Evolutionary conservation across 30 jellyfish, hydroid and myxozoan species (phyloP), one percentile per base, ranked within the genome.

Genomic region (Sanderia malayensis): DNA sequence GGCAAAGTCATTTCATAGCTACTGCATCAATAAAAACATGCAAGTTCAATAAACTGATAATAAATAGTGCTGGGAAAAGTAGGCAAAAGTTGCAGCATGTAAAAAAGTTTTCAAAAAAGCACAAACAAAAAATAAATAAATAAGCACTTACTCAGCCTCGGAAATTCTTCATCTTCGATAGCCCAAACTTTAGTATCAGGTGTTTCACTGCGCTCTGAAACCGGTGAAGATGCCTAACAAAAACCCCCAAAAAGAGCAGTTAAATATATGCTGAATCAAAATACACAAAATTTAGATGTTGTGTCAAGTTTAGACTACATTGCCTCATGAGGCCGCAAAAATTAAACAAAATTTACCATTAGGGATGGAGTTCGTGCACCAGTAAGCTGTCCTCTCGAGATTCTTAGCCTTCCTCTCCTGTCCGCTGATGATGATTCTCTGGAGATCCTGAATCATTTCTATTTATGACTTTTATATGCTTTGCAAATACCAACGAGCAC

Each of bases 321-420:
- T 46, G 72, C 87, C 89, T 78, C 89, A 66, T 23, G 89, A 66
- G 89, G 89, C 46, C 70, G 31, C 64, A 13, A 23, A n/a, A 78
- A 41, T 26, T 49, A 53, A 63, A 78, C 89, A 49, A 31, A 68
- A 52, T 32, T 78, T 65, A 78, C 89, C 89, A 78, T 78, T 66
- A 78, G 89, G 89, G 89, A 78, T 46, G 70, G 89, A 64, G 61
- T 66, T n/a, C 10, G 89, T 65, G 82, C 68, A 74, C 82, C 82
- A 66, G 76, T 58, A 25, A 78, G 82, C 58, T 78, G 72, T 78
- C 66, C 89, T 78, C 89, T 78, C 89, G 89, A 78, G 89, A 78
- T 29, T 78, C 89, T 78, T 75, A 29, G 30, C 70, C 89, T 49
- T 78, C 89, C 89, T 78, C 89, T 78, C 75, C 89, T 78, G 82